These are phyloP conservation scores for Subanguina moxae DNA, from an alignment of 1,140 invertebrate genomes.

Conservation along the genomic window DNA sequence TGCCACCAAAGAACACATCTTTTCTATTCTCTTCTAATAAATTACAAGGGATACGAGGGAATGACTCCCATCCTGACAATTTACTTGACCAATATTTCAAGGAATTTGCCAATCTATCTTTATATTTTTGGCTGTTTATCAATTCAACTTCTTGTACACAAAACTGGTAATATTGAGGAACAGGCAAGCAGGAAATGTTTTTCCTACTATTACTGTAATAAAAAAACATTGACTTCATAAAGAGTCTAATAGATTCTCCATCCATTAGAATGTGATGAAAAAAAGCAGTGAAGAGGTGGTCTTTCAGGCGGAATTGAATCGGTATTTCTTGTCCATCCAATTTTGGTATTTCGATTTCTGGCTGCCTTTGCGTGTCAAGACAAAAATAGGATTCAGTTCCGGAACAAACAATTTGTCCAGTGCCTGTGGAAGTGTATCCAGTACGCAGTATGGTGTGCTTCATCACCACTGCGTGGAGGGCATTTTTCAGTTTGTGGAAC, in stretches of 20 bases:
- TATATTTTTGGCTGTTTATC: neutral
- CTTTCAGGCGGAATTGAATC: neutral
- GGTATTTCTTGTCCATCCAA: neutral
- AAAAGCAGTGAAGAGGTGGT: neutral
- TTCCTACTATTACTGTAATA: neutral
- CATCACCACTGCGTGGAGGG: neutral
- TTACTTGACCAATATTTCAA: neutral
- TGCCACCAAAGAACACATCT: neutral
- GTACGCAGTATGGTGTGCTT: neutral
- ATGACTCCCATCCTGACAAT: neutral
- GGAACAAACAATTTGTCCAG: neutral
- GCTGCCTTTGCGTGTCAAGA: neutral
- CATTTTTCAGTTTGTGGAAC: neutral
- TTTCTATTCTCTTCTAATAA: neutral
- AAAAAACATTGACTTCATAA: neutral
- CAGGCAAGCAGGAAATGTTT: neutral
- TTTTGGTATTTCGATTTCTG: neutral
- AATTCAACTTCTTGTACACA: neutral
- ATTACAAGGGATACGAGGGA: neutral
- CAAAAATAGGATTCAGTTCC: neutral
- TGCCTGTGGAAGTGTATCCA: neutral
- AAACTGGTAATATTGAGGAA: neutral
- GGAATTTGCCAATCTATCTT: neutral
- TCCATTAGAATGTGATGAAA: constrained; percentile 1
- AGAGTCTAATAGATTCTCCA: neutral